A percentile compares a stretch with the other conserved stretches of the same genome.
Conservation (phyloP, 2,888 invertebrate genomes). For the Peribatodes rhomboidaria region DNA sequence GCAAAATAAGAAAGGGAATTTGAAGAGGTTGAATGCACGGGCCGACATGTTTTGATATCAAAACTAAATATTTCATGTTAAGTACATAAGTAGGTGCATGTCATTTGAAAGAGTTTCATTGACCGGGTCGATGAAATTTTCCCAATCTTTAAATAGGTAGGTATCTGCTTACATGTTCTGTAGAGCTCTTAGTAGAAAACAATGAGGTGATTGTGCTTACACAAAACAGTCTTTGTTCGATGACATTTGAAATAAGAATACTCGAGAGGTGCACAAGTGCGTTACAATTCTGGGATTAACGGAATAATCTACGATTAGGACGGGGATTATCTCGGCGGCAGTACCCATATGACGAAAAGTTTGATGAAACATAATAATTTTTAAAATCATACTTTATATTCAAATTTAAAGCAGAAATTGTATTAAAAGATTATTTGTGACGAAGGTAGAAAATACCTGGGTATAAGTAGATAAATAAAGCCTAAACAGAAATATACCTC, state of each 20-base stretch:
- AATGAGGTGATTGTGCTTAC: constrained; percentile 23
- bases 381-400: too few species aligned
- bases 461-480: too few species aligned
- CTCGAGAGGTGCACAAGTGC: neutral
- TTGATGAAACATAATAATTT: too few species aligned
- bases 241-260: constrained; percentile 20
- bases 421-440: too few species aligned
- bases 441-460: too few species aligned
- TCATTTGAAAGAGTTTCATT: constrained; percentile 33
- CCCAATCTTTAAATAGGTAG: constrained; percentile 9
- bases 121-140: constrained; percentile 17
- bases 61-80: constrained; percentile 27
- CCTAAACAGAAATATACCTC: too few species aligned
- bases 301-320: constrained; percentile 1
- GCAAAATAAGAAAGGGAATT: constrained; percentile 19
- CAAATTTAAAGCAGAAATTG: too few species aligned
- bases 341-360: neutral
- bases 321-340: too few species aligned
- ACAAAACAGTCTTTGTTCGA: constrained; percentile 17
- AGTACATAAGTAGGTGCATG: constrained; percentile 17
- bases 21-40: constrained; percentile 30
- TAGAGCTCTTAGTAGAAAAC: constrained; percentile 5
- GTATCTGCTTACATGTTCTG: neutral
- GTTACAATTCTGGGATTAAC: constrained; percentile 4
- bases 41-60: constrained; percentile 29